These are phyloP conservation scores for Andricus grossulariae DNA, from an alignment of 1,140 invertebrate species.

Conservation along the genomic window DNA sequence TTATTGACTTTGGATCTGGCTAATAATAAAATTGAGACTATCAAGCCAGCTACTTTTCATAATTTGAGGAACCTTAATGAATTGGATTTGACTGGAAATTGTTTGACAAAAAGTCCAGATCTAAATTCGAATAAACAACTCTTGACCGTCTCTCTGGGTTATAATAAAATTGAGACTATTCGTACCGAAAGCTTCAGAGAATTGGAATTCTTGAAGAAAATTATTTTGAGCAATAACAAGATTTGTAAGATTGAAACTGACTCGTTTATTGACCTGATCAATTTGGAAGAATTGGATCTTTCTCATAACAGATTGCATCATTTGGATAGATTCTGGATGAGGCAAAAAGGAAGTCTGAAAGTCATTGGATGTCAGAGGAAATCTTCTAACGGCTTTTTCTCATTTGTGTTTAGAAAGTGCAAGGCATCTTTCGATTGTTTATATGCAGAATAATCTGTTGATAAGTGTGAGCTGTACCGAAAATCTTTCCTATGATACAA, in stretches of 20 bases:
- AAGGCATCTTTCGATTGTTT: conserved; percentile 49
- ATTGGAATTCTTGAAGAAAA: conserved; percentile 46
- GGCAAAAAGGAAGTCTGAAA: conserved; percentile 51
- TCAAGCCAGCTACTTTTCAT: conserved; percentile 49
- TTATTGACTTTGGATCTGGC: conserved; percentile 60
- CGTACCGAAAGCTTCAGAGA: conserved; percentile 44
- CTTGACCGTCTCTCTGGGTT: conserved; percentile 54
- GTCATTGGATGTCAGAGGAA: conserved; percentile 60
- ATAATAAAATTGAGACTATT: conserved; percentile 59
- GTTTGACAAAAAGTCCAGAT: conserved; percentile 55
- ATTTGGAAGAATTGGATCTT: conserved; percentile 61
- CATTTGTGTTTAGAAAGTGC: conserved; percentile 54
- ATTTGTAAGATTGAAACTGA: conserved; percentile 56
- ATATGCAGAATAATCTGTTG: conserved; percentile 59
- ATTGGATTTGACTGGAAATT: conserved; percentile 62
- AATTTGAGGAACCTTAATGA: conserved; percentile 42
- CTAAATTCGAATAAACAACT: conserved; percentile 47
- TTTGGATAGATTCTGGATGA: conserved; percentile 58
- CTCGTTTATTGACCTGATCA: conserved; percentile 54
- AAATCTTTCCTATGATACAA: conserved; percentile 52
- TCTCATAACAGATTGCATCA: conserved; percentile 63
- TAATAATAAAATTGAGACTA: conserved; percentile 51
- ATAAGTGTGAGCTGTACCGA: conserved; percentile 47
- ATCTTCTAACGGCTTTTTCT: conserved; percentile 60
- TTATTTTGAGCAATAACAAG: conserved; percentile 60